Evolutionary conservation across 2,888 invertebrate genomes (phyloP).

Genomic region (Eilema sororculum): DNA sequence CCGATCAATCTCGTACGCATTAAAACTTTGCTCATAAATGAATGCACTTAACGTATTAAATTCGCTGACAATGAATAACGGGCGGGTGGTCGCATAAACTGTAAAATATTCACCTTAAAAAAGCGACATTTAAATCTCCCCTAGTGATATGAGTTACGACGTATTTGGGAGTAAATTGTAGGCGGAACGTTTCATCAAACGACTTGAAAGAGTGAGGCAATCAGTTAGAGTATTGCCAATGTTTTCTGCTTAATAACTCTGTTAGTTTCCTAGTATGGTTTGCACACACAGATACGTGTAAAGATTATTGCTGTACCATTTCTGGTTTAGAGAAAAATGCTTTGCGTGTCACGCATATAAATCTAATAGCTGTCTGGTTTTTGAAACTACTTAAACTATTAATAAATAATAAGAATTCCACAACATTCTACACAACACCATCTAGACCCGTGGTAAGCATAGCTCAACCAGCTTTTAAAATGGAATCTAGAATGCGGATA

Average conservation of each 20-base stretch:
- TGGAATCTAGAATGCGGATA: no score
- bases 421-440: no score
- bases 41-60: slow-evolving; percentile 82
- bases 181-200: slow-evolving; percentile 71
- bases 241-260: slow-evolving; percentile 64
- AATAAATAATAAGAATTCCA: no score
- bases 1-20: slow-evolving; percentile 64
- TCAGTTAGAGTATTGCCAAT: slow-evolving; percentile 78
- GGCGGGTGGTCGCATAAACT: slow-evolving; percentile 55
- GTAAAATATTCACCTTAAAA: slow-evolving; percentile 80
- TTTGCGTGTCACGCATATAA: slow-evolving; percentile 16
- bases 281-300: slow-evolving; percentile 51
- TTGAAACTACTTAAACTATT: not conserved
- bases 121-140: slow-evolving; percentile 80
- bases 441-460: no score
- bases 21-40: slow-evolving; percentile 73
- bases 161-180: slow-evolving; percentile 76
- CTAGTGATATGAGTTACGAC: slow-evolving; percentile 79
- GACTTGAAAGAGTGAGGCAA: slow-evolving; percentile 76
- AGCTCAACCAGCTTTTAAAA: no score
- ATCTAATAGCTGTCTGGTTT: slow-evolving; percentile 19
- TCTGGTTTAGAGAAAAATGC: slow-evolving; percentile 22
- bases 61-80: slow-evolving; percentile 78
- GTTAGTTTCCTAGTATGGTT: slow-evolving; percentile 46
- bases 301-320: slow-evolving; percentile 28